Evolutionary conservation across 2,888 invertebrate species (phyloP), one percentile per base, ranked within the genome.

Genomic region (Sericinus montela): DNA sequence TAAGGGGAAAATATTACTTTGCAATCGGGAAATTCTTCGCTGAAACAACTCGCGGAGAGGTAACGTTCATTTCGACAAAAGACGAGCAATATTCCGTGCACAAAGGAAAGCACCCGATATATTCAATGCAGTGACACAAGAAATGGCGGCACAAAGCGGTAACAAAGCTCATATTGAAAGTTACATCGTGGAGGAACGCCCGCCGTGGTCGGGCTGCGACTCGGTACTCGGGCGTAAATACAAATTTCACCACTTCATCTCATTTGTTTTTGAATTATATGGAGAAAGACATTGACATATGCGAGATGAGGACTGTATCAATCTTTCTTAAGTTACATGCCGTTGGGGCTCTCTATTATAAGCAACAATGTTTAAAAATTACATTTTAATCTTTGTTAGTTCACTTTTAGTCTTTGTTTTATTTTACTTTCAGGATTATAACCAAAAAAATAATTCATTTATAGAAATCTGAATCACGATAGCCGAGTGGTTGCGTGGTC

Each of bases 121-220:
- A 87, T 87, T 87, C 86, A 85, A 86, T 86, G 88, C 85, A 85
- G 86, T 87, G 87, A 87, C 87, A 86, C 80, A 86, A 86, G 86
- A 85, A 86, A 85, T 80, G 77, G 79, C 80, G 81, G 76, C 77
- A 75, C 80, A 76, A 77, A 80, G 81, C 82, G 81, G 83, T 84
- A 80, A 84, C 86, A 86, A 87, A 87, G 84, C 84, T 85, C 80
- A 84, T 70, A 86, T 85, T 82, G 84, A 75, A 77, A 81, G 80
- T 82, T 75, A 82, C 79, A 76, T 67, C 62, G 65, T 51, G 55
- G 62, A 53, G 37, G 49, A 53, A 47, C 53, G 55, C 41, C 53
- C 53, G 54, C 43, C 29, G 44, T 41, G 36, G 45, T 25, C 8
- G 32, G 56, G 40, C 53, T 57, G 55, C 32, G 32, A 11, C 54